A percentile compares a stretch with the other conserved stretches of the same genome.
Conservation (phyloP, 2,888 invertebrate species). For the Meloe dianella region DNA sequence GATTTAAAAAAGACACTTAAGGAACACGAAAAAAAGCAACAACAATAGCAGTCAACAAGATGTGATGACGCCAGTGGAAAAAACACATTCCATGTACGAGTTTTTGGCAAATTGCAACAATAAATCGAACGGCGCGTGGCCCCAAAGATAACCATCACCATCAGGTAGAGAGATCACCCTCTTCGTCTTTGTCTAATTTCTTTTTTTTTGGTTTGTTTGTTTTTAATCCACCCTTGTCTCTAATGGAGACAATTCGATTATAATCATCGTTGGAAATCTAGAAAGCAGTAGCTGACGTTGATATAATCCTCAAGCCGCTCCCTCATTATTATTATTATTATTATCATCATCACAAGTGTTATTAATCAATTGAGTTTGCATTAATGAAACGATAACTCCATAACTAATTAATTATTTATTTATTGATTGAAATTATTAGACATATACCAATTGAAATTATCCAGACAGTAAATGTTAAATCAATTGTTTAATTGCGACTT, state of each 20-base stretch:
- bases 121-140: slow-evolving; percentile 55
- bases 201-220: too few species aligned
- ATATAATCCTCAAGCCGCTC: background rate
- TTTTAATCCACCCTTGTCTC: background rate
- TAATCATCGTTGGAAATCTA: background rate
- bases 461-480: background rate
- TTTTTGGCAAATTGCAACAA: slow-evolving; percentile 54
- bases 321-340: background rate
- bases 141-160: slow-evolving; percentile 42
- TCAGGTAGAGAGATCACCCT: slow-evolving; percentile 35
- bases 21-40: background rate
- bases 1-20: too few species aligned
- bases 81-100: slow-evolving; percentile 49
- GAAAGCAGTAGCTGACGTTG: slow-evolving; percentile 2
- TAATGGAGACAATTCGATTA: background rate
- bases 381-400: background rate
- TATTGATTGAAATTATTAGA: background rate
- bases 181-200: background rate
- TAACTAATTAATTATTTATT: background rate
- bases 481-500: too few species aligned
- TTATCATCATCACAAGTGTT: background rate
- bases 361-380: background rate
- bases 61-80: slow-evolving; percentile 27
- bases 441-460: background rate
- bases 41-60: background rate